These are phyloP conservation scores for Dicyrtomina minuta DNA, from an alignment of 2,888 invertebrate genomes.

Conservation along the genomic window DNA sequence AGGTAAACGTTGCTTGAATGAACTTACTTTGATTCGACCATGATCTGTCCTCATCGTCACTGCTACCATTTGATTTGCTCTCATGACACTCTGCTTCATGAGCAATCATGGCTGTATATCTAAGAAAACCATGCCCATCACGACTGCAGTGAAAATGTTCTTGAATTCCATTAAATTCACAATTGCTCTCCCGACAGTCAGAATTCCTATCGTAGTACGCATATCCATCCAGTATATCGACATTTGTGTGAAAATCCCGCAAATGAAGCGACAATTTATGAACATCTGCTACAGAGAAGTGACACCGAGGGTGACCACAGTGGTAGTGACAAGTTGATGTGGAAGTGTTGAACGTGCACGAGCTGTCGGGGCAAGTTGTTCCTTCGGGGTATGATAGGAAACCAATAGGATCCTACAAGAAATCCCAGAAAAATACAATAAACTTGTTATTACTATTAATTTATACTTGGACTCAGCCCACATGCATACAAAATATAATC, in stretches of 20 bases:
- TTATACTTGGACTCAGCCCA: no score
- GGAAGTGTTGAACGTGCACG: conserved; percentile 69
- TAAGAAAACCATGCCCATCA: conserved; percentile 70
- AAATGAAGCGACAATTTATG: conserved; percentile 78
- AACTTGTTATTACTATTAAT: no score
- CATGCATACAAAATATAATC: background rate
- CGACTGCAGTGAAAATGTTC: conserved; percentile 74
- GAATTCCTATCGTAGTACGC: conserved; percentile 76
- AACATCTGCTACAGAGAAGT: conserved; percentile 75
- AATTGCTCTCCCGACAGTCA: conserved; percentile 68
- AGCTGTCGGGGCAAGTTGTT: conserved; percentile 72
- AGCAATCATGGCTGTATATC: conserved; percentile 71
- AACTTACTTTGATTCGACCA: conserved; percentile 47
- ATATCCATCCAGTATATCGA: conserved; percentile 79
- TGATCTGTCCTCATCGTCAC: conserved; percentile 53
- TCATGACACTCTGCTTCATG: conserved; percentile 65
- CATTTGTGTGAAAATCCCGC: conserved; percentile 80
- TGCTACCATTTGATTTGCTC: conserved; percentile 58
- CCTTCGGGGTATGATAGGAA: conserved; percentile 54
- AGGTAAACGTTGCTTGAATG: background rate
- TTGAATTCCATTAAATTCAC: conserved; percentile 56
- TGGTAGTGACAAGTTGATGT: conserved; percentile 72
- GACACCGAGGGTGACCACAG: conserved; percentile 76
- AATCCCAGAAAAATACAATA: no score
- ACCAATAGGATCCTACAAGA: conserved; percentile 51